Conservation (phyloP, 2,113 vertebrate species). For the Phoxinus phoxinus region DNA sequence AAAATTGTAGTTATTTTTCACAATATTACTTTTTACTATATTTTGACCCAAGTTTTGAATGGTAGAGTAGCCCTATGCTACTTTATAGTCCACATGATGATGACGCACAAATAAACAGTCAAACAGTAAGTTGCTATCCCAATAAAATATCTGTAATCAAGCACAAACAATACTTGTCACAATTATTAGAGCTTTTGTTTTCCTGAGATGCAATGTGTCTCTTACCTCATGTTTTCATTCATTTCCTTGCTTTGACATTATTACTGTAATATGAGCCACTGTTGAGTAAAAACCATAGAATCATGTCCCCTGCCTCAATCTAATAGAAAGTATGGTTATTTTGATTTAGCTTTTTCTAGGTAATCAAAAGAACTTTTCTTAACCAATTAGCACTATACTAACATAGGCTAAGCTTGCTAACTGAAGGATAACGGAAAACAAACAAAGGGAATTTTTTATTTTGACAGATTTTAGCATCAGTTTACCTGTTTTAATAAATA, state of each 20-base stretch:
- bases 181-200: not conserved
- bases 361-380: not conserved
- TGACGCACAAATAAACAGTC: not conserved
- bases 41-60: not conserved
- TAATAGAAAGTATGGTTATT: not conserved
- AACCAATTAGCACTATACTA: not conserved
- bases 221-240: not conserved
- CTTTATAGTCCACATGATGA: not conserved
- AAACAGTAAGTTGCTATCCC: not conserved
- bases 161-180: not conserved
- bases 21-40: not conserved
- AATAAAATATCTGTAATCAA: not conserved
- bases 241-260: not conserved
- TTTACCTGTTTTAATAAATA: not conserved
- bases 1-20: not conserved
- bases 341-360: not conserved
- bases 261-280: not conserved
- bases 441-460: not conserved
- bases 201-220: not conserved
- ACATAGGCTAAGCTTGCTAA: not conserved
- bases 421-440: not conserved
- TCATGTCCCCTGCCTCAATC: not conserved
- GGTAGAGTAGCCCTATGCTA: not conserved
- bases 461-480: not conserved
- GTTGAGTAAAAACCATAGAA: not conserved